Conservation (phyloP, 37 sponge, comb jelly and placozoan genomes). For the Haliclona indistincta region DNA sequence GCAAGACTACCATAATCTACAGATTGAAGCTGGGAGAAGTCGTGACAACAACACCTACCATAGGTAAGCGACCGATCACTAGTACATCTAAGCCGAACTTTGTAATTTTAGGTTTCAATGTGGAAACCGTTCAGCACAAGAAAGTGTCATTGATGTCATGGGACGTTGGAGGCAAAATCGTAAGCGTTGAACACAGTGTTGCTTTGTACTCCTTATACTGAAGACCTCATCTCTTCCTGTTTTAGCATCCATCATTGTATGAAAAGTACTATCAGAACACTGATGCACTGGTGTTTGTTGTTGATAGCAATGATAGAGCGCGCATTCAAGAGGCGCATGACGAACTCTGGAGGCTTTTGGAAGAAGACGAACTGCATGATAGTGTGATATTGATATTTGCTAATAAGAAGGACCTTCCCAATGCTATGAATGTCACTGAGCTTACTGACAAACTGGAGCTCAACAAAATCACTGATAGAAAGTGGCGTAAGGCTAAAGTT, state of each 20-base stretch:
- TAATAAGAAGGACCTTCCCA: slow-evolving; percentile 93
- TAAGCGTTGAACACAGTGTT: not conserved
- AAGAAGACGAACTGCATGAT: slow-evolving; percentile 50
- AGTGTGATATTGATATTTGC: slow-evolving; percentile 70
- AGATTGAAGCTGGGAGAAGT: slow-evolving; percentile 88
- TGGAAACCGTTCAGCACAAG: not conserved
- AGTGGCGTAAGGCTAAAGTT: slow-evolving; percentile 79
- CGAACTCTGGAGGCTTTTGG: slow-evolving; percentile 55
- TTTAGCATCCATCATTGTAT: slow-evolving; percentile 66
- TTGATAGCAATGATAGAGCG: slow-evolving; percentile 88
- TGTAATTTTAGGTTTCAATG: slow-evolving; percentile 4
- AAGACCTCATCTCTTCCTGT: not conserved
- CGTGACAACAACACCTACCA: slow-evolving; percentile 86
- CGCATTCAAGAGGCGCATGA: slow-evolving; percentile 56
- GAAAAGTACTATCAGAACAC: slow-evolving; percentile 76
- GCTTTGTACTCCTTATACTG: not conserved
- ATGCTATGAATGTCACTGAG: slow-evolving; percentile 69
- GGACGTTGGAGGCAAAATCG: not conserved
- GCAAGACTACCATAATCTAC: slow-evolving; percentile 92
- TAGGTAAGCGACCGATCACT: slow-evolving; percentile 78
- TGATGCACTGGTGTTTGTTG: slow-evolving; percentile 81
- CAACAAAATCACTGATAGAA: slow-evolving; percentile 29
- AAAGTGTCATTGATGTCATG: not conserved
- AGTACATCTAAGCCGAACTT: no score
- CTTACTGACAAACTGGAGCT: slow-evolving; percentile 60